phyloP scores from a whole-genome alignment of 2,888 invertebrate genomes.

The Drosophila anceps region DNA sequence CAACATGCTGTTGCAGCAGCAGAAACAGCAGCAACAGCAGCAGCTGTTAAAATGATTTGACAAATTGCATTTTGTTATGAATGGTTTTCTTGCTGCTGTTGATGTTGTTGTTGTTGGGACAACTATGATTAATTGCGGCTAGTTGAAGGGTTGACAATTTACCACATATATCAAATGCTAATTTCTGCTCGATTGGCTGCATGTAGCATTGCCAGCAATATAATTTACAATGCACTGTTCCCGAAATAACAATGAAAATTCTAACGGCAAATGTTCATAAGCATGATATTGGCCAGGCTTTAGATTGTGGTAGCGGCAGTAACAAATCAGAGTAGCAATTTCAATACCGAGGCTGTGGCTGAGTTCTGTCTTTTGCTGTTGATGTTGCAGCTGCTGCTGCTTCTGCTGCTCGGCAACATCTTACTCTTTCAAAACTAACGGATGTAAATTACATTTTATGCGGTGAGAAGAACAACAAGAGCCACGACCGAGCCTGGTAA shows the following conservation, averaged over 20 bases:
- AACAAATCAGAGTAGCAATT: slow-evolving; percentile 70
- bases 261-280: slow-evolving; percentile 68
- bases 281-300: slow-evolving; percentile 48
- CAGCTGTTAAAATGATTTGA: slow-evolving; percentile 71
- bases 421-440: slow-evolving; percentile 69
- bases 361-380: slow-evolving; percentile 4
- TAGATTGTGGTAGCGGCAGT: slow-evolving; percentile 15
- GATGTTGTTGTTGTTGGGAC: slow-evolving; percentile 33
- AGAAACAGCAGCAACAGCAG: slow-evolving; percentile 30
- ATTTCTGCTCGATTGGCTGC: slow-evolving; percentile 50
- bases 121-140: slow-evolving; percentile 68
- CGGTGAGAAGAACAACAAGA: slow-evolving; percentile 67
- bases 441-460: slow-evolving; percentile 81
- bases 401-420: slow-evolving; percentile 33
- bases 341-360: slow-evolving; percentile 29
- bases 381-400: slow-evolving; percentile 10
- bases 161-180: slow-evolving; percentile 57
- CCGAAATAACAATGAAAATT: slow-evolving; percentile 62
- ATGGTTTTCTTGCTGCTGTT: slow-evolving; percentile 52
- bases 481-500: slow-evolving; percentile 70
- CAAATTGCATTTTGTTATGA: slow-evolving; percentile 79
- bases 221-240: slow-evolving; percentile 26
- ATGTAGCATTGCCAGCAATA: slow-evolving; percentile 6
- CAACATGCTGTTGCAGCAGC: slow-evolving; percentile 32
- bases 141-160: slow-evolving; percentile 74